Base-by-base conservation (phyloP, 2,888 invertebrate genomes). In the Protonemura montana region DNA sequence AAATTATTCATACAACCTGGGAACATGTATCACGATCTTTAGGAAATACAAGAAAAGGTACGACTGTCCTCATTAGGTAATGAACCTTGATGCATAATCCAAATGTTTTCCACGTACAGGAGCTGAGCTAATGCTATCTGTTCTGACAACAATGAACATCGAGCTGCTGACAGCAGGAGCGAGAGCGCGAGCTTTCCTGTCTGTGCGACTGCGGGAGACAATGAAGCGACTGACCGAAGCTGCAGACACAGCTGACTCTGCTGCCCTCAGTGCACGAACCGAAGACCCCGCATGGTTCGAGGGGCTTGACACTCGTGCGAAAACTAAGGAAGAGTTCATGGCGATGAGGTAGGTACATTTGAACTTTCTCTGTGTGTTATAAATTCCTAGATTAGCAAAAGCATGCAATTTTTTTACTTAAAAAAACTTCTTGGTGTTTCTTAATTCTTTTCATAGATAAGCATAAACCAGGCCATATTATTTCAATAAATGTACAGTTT, bases 251-350 rank as follows among this genome's bases (percentile, higher is more conserved):
- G 59, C 42, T 16, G 29, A 84, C 26, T 59, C 76, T 42, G 59
- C 59, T 6, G 28, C 21, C 88, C 92, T 94, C 30, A 95, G 95
- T 89, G 93, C 93, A 80, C 93, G 93, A 88, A 92, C 93, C 13
- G 94, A 95, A 87, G 95, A 97, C 91, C 94, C 95, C 0, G 95
- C 94, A 87, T 97, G 97, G 97, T 97, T 97, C 92, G 93, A 93
- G 92, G 96, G 96, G 92, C 91, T 95, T 88, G 94, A 94, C 89
- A 92, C 93, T 88, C 93, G 92, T 87, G 94, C 94, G 89, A 94
- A 93, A 90, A 95, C 94, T n/a, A 96, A 97, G 93, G 97, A 97
- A 91, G 95, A 96, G 88, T 96, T 95, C 88, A 95, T 97, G 95
- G 94, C 95, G 82, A 76, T 84, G 59, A 27, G 59, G 81, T 81